These are phyloP conservation scores for Diploscapter pachys DNA, from an alignment of 1,140 invertebrate species.

Conservation along the genomic window DNA sequence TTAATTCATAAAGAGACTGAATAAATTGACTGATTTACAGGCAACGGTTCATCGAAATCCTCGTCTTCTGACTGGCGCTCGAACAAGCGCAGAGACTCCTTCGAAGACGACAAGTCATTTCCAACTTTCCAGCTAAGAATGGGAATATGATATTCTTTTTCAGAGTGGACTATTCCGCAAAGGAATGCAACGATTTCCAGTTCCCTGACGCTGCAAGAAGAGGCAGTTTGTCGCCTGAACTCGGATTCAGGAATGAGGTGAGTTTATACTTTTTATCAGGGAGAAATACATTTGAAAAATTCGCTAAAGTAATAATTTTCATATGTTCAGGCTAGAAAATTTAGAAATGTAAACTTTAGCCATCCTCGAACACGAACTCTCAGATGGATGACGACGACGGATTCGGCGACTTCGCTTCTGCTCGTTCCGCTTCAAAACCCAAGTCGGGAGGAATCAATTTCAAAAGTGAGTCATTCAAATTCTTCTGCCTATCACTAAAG, in stretches of 20 bases:
- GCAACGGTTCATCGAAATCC: neutral
- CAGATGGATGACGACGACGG: conserved; percentile 39
- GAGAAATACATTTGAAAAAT: neutral
- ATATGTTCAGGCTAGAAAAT: neutral
- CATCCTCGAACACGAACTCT: neutral
- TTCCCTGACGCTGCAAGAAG: conserved; percentile 34
- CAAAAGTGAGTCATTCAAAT: no score
- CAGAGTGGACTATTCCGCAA: conserved; percentile 21
- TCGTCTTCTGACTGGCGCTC: conserved; percentile 7
- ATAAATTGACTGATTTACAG: neutral
- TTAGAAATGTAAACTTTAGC: neutral
- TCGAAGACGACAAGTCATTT: neutral
- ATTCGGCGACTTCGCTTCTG: conserved; percentile 45
- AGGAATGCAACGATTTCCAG: conserved; percentile 44
- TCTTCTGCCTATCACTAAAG: no score
- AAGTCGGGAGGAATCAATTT: no score
- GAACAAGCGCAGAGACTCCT: conserved; percentile 18
- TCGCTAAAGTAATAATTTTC: neutral
- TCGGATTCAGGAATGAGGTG: conserved; percentile 40
- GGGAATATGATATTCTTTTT: neutral
- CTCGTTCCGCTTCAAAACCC: conserved; percentile 22
- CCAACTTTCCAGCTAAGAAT: conserved; percentile 17
- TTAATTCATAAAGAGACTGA: no score
- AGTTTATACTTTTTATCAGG: conserved; percentile 11
- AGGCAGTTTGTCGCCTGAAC: conserved; percentile 40